phyloP scores from a whole-genome alignment of 2,113 vertebrate genomes.

The Phasianus colchicus region DNA sequence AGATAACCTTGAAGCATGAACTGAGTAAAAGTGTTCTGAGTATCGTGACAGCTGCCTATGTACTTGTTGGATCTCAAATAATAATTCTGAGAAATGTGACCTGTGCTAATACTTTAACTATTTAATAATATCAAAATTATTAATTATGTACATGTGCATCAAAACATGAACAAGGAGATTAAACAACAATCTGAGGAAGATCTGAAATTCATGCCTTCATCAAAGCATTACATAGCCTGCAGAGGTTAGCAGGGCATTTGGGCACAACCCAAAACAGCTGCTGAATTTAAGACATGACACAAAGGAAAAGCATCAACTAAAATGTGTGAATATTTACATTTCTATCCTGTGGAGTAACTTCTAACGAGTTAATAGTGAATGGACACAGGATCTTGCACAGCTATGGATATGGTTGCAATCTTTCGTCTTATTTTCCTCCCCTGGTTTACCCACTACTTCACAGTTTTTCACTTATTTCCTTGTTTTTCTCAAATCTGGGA shows the following conservation, averaged over 20 bases:
- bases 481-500: constrained; percentile 37
- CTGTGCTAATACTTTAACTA: neutral
- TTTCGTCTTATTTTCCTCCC: neutral
- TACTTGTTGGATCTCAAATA: neutral
- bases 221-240: neutral
- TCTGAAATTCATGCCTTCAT: neutral
- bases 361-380: neutral
- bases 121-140: neutral
- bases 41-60: rapidly evolving
- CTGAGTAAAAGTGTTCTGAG: neutral
- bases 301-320: neutral
- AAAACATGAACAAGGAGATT: neutral
- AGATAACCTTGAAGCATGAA: neutral
- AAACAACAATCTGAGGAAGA: neutral
- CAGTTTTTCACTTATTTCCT: constrained; percentile 36
- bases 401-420: neutral
- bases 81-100: neutral
- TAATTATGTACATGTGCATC: neutral
- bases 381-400: neutral
- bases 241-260: neutral
- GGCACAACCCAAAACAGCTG: neutral
- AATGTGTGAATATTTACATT: rapidly evolving
- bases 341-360: neutral
- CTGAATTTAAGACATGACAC: neutral
- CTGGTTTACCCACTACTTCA: neutral